Evolutionary conservation across 1,140 invertebrate genomes (phyloP).

Genomic region (Orchestia grillus): DNA sequence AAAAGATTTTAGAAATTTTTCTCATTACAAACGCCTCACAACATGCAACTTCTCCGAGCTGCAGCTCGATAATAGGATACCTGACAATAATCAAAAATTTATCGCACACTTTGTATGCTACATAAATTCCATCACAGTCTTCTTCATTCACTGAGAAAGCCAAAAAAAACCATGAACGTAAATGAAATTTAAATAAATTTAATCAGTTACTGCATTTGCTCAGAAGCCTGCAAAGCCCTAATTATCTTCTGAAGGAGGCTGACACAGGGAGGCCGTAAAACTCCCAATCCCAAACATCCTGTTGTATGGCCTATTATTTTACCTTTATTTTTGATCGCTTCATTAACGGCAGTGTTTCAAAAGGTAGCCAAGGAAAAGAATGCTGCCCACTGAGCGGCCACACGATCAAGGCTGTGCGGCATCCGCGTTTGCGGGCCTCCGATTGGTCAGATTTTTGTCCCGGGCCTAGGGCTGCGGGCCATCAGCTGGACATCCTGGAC

Average conservation of each 20-base stretch:
- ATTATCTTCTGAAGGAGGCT: background rate
- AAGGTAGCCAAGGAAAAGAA: background rate
- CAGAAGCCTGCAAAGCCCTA: background rate
- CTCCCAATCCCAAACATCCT: background rate
- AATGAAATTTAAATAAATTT: too few relatives aligned
- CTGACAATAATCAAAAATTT: too few relatives aligned
- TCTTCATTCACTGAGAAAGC: too few relatives aligned
- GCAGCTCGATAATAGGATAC: too few relatives aligned
- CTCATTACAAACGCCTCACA: too few relatives aligned
- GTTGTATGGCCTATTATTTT: background rate
- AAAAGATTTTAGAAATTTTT: too few relatives aligned
- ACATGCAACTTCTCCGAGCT: too few relatives aligned
- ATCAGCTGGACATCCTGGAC: background rate
- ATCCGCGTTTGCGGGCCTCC: background rate
- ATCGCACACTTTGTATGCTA: too few relatives aligned
- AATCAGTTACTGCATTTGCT: too few relatives aligned
- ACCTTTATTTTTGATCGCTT: background rate
- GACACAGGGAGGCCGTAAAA: background rate
- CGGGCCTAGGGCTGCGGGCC: background rate
- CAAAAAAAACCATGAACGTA: too few relatives aligned
- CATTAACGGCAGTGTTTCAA: background rate
- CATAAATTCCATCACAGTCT: too few relatives aligned
- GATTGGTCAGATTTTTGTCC: background rate
- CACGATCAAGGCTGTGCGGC: background rate
- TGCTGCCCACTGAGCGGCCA: background rate